Percentiles rank a stretch among this genome's conserved stretches.
These are phyloP conservation scores for Hyles vespertilio DNA, from an alignment of 1,140 invertebrate species.

Conservation along the genomic window DNA sequence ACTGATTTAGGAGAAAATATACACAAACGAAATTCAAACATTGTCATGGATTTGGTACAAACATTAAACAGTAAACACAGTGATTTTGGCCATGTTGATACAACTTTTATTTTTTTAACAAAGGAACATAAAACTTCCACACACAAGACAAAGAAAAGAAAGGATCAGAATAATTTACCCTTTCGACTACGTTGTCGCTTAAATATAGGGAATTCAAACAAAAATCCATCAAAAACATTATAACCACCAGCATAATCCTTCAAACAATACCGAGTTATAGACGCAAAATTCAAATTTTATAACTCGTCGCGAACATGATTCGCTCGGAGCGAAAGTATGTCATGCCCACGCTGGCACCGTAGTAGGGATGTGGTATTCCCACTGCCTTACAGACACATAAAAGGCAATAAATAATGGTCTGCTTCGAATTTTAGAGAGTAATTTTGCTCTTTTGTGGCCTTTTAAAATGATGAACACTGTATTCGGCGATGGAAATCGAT, in stretches of 20 bases:
- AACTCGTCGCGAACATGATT: constrained; percentile 13
- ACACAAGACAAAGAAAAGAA: too few relatives aligned
- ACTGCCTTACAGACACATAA: constrained; percentile 22
- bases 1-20: too few relatives aligned
- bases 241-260: constrained; percentile 2
- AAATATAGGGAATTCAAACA: too few relatives aligned
- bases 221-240: constrained; percentile 1
- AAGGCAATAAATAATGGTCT: constrained; percentile 16
- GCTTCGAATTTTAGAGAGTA: constrained; percentile 10
- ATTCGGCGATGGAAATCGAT: background rate
- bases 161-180: too few relatives aligned
- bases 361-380: constrained; percentile 39
- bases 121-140: too few relatives aligned
- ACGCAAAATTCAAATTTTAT: constrained; percentile 22
- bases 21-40: too few relatives aligned
- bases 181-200: too few relatives aligned
- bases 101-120: too few relatives aligned
- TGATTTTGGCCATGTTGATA: too few relatives aligned
- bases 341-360: constrained; percentile 31
- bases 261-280: constrained; percentile 8
- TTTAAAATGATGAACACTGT: background rate
- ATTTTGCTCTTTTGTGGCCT: constrained; percentile 4
- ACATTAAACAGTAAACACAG: too few relatives aligned
- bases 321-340: constrained; percentile 42
- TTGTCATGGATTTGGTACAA: too few relatives aligned